Evolutionary conservation across 2,113 vertebrate species (phyloP).

Genomic region (Cinclus mexicanus): DNA sequence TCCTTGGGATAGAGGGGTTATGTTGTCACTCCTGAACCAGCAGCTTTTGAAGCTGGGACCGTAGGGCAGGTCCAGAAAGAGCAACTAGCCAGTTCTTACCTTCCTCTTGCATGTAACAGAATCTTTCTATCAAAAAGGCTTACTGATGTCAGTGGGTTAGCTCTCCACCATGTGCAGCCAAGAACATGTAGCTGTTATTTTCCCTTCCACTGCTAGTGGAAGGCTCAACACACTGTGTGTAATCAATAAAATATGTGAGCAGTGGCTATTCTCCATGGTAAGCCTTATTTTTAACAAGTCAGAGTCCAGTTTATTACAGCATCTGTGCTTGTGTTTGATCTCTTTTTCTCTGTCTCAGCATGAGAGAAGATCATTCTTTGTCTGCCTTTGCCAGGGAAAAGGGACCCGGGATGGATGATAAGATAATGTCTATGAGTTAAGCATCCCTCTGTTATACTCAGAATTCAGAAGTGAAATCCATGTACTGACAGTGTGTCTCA

Average conservation of each 20-base stretch:
- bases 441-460: background rate
- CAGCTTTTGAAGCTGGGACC: background rate
- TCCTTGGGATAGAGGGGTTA: fast-evolving
- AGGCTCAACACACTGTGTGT: background rate
- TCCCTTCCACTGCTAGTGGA: background rate
- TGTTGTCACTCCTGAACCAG: background rate
- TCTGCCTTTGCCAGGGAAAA: background rate
- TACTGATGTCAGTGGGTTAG: background rate
- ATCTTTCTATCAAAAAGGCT: background rate
- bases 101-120: background rate
- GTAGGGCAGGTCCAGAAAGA: background rate
- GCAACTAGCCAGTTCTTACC: background rate
- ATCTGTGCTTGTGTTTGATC: background rate
- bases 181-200: background rate
- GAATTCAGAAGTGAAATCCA: background rate
- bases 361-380: background rate
- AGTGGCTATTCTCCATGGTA: background rate
- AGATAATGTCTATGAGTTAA: background rate
- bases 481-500: background rate
- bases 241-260: background rate
- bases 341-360: background rate
- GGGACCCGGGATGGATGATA: background rate
- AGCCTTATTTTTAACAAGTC: background rate
- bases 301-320: background rate
- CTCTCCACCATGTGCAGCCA: background rate